A percentile compares a stretch with the other conserved stretches of the same genome.
Conservation (phyloP, 2,113 vertebrate genomes). For the Baryphthengus martii region DNA sequence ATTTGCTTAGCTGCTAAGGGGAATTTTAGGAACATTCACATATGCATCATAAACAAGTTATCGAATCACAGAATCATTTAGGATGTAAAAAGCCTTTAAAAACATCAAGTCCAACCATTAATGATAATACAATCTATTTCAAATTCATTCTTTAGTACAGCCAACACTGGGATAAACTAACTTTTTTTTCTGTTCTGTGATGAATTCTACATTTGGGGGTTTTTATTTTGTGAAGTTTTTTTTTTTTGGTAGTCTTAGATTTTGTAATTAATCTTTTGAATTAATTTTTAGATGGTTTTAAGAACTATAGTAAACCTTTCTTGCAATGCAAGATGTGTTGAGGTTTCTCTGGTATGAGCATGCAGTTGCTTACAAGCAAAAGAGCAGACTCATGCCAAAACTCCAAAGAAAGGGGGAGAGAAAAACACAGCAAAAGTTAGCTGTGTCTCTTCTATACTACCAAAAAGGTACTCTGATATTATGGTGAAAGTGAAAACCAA, state of each 20-base stretch:
- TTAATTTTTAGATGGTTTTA: not conserved
- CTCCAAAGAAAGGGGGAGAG: not conserved
- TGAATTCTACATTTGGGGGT: not conserved
- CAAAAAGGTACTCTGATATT: not conserved
- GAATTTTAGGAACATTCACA: not conserved
- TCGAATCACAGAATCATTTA: too few relatives aligned
- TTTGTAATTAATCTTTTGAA: not conserved
- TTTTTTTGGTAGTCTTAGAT: not conserved
- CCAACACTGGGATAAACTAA: not conserved
- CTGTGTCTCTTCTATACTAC: not conserved
- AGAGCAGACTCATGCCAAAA: not conserved
- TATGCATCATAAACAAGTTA: not conserved
- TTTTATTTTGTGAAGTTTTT: not conserved
- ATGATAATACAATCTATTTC: not conserved
- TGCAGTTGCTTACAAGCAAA: not conserved
- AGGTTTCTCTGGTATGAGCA: not conserved
- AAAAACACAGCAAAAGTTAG: not conserved
- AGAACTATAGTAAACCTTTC: not conserved
- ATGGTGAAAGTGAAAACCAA: not conserved
- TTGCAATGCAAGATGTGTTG: not conserved
- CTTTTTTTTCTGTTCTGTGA: not conserved
- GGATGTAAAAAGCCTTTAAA: not conserved
- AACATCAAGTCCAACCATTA: not conserved
- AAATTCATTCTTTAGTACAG: not conserved
- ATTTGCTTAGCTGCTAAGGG: not conserved